Percentiles rank a stretch among this genome's conserved stretches.
Evolutionary conservation across 2,113 vertebrate species (phyloP).

Genomic region (Sula dactylatra): DNA sequence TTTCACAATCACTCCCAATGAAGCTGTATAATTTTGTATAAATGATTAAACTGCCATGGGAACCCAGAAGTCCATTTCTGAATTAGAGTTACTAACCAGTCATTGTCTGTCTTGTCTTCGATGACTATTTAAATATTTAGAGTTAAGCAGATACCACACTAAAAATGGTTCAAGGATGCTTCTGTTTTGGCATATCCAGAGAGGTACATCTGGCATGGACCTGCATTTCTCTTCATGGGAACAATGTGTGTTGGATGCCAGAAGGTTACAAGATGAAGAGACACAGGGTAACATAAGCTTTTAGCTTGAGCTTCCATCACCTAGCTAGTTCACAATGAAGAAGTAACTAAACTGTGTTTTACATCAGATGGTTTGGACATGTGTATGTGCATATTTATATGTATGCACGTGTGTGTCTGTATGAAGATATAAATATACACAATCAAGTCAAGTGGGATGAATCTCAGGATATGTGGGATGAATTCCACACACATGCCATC

Average conservation of each 20-base stretch:
- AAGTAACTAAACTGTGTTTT: not conserved
- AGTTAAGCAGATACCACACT: not conserved
- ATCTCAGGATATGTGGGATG: not conserved
- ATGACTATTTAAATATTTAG: not conserved
- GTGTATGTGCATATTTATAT: not conserved
- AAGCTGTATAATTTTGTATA: not conserved
- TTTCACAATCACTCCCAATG: not conserved
- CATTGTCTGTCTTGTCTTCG: not conserved
- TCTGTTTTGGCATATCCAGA: not conserved
- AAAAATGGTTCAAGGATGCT: not conserved
- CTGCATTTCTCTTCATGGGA: not conserved
- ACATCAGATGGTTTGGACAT: not conserved
- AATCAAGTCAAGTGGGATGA: not conserved
- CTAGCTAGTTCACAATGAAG: not conserved
- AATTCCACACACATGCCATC: not conserved
- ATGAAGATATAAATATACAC: not conserved
- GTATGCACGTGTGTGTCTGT: not conserved
- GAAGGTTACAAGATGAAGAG: not conserved
- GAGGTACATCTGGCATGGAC: not conserved
- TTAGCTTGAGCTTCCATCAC: not conserved
- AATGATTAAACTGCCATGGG: not conserved
- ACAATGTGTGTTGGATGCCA: fast-evolving
- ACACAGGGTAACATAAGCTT: not conserved
- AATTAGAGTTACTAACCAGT: not conserved
- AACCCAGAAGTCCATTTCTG: not conserved